Conservation (phyloP, 2,113 vertebrate species). For the Henicopernis longicauda region DNA sequence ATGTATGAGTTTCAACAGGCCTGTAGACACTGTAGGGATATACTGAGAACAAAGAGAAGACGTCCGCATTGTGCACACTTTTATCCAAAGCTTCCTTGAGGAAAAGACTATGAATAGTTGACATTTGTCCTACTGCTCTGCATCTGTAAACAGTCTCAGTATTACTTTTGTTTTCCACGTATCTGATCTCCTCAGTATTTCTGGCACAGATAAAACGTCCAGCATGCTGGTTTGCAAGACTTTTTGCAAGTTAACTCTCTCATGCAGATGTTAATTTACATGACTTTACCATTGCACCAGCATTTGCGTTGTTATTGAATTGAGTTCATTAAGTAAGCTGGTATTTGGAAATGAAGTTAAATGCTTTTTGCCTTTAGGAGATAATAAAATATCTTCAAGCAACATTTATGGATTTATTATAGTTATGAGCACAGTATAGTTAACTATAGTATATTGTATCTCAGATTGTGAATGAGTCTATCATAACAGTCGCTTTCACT, state of each 20-base stretch:
- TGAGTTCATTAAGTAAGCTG: not conserved
- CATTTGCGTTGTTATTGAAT: not conserved
- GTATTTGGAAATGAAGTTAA: not conserved
- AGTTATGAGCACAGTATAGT: not conserved
- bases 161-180: not conserved
- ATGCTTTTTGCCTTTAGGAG: not conserved
- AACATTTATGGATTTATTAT: not conserved
- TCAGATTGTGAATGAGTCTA: not conserved
- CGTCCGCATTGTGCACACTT: accelerated
- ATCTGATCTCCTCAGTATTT: not conserved
- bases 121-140: not conserved
- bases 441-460: not conserved
- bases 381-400: not conserved
- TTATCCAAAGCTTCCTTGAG: not conserved
- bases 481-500: not conserved
- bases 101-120: not conserved
- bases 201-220: not conserved
- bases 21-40: not conserved
- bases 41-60: not conserved
- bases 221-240: not conserved
- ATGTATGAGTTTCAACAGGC: not conserved
- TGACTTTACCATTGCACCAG: not conserved
- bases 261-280: not conserved
- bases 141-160: not conserved
- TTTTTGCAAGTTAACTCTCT: not conserved